Conservation (phyloP, 2,113 vertebrate species). For the Numida meleagris region DNA sequence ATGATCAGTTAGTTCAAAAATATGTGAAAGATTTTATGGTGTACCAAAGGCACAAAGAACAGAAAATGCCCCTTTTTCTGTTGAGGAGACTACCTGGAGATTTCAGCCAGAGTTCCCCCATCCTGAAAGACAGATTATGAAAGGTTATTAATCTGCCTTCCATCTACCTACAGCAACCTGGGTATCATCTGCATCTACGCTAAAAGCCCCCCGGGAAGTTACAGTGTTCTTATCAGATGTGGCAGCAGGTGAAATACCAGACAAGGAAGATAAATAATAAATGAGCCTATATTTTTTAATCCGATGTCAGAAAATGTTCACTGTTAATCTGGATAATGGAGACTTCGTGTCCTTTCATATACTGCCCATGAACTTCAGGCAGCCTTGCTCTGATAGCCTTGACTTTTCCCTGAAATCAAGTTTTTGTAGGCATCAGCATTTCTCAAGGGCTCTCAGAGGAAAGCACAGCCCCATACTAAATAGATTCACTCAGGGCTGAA, state of each 20-base stretch:
- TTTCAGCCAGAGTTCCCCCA: constrained; percentile 33
- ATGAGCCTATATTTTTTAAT: constrained; percentile 69
- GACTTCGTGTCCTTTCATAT: not conserved
- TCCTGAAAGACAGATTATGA: constrained; percentile 39
- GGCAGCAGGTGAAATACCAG: constrained; percentile 76
- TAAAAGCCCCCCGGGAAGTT: constrained; percentile 33
- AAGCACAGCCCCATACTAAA: constrained; percentile 34
- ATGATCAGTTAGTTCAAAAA: not conserved
- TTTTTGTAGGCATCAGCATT: constrained; percentile 48
- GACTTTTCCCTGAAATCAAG: not conserved
- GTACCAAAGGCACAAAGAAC: not conserved
- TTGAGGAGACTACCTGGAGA: constrained; percentile 19
- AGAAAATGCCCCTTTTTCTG: constrained; percentile 34
- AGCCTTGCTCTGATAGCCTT: constrained; percentile 4
- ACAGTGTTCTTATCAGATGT: constrained; percentile 17
- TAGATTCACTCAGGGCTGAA: not conserved
- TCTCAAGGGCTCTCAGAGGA: constrained; percentile 29
- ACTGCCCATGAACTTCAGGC: not conserved
- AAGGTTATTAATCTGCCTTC: constrained; percentile 62
- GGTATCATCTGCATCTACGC: constrained; percentile 45
- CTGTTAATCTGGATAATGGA: constrained; percentile 65
- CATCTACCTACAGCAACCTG: constrained; percentile 18
- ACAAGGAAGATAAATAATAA: constrained; percentile 71
- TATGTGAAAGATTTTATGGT: not conserved
- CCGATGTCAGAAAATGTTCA: constrained; percentile 62